Percentiles rank a stretch among this genome's conserved stretches.
Evolutionary conservation across 1,140 invertebrate genomes (phyloP).

Genomic region (Eupeodes corollae): DNA sequence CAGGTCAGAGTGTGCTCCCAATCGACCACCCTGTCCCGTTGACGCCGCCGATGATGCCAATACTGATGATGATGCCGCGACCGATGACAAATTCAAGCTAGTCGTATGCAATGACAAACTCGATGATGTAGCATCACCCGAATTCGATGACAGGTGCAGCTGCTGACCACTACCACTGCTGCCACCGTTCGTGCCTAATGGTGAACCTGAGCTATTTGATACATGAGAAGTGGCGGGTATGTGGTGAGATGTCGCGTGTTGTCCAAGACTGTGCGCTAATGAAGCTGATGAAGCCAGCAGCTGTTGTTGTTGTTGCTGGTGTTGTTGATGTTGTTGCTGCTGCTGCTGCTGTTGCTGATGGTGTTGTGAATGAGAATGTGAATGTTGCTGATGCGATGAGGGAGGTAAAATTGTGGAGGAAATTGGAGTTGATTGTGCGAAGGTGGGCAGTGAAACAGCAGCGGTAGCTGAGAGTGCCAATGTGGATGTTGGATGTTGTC

Average conservation of each 20-base stretch:
- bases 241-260: too few relatives aligned
- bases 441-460: slow-evolving; percentile 12
- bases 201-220: neutral
- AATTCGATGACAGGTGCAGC: neutral
- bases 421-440: slow-evolving; percentile 27
- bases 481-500: slow-evolving; percentile 9
- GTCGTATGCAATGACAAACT: neutral
- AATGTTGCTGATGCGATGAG: slow-evolving; percentile 4
- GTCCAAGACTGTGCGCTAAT: neutral
- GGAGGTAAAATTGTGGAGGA: slow-evolving; percentile 34
- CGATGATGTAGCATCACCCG: neutral
- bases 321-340: slow-evolving; percentile 4
- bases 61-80: neutral
- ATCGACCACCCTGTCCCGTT: neutral
- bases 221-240: neutral
- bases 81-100: neutral
- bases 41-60: neutral
- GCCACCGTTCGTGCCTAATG: neutral
- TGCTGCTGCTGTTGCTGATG: slow-evolving; percentile 3
- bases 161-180: slow-evolving; percentile 7
- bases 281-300: neutral
- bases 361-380: slow-evolving; percentile 2
- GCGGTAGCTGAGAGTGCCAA: slow-evolving; percentile 23
- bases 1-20: slow-evolving; percentile 2
- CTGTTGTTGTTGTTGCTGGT: neutral